Evolutionary conservation across 2,113 vertebrate species (phyloP).

Genomic region (rabbit (Oryctolagus cuniculus)): mOryCun1.1 NC_091432.1:6372001-6372500

Average conservation of each 20-base stretch:
- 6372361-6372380: constrained; percentile 73
- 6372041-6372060: neutral
- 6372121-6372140: neutral
- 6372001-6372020: neutral
- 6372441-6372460: rapidly evolving
- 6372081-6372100: rapidly evolving
- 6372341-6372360: constrained; percentile 82
- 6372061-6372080: neutral
- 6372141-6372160: neutral
- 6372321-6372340: constrained; percentile 83
- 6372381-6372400: constrained; percentile 81
- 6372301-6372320: constrained; percentile 79
- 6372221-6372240: neutral
- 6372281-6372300: constrained; percentile 83
- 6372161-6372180: no score
- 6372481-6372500: neutral
- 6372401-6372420: constrained; percentile 84
- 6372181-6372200: no score
- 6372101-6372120: neutral
- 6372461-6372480: rapidly evolving
- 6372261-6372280: constrained; percentile 84
- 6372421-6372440: neutral
- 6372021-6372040: neutral
- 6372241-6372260: constrained; percentile 87
- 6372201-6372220: neutral